Conservation (phyloP, 2,113 vertebrate genomes). For the Pithys albifrons region DNA sequence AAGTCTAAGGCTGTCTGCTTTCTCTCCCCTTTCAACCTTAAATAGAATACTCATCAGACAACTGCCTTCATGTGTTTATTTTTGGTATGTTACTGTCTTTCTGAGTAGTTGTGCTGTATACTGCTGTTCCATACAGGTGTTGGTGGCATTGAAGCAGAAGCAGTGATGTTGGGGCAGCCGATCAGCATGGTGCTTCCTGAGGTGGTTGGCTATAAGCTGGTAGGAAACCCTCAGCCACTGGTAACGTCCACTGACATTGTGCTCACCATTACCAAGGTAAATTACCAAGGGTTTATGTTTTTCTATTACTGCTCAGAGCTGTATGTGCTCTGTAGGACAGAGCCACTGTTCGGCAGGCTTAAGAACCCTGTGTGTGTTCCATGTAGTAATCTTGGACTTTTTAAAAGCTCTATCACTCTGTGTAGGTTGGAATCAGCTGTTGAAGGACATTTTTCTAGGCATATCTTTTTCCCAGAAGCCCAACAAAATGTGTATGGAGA, state of each 20-base stretch:
- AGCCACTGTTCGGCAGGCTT: background rate
- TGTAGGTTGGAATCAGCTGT: background rate
- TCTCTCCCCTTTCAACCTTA: background rate
- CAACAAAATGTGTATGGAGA: background rate
- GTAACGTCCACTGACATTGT: constrained; percentile 98
- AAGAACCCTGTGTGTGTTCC: background rate
- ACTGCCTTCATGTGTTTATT: background rate
- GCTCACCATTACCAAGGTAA: constrained; percentile 96
- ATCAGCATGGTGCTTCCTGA: constrained; percentile 98
- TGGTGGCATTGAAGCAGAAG: constrained; percentile 96
- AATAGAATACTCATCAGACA: background rate
- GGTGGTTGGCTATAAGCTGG: constrained; percentile 91
- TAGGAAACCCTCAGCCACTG: constrained; percentile 81
- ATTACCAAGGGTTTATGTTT: background rate
- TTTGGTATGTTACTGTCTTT: background rate
- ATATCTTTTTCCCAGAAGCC: background rate
- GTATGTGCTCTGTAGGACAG: background rate
- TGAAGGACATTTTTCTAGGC: background rate
- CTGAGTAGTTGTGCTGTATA: background rate
- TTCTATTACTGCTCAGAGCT: background rate
- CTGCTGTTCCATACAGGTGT: constrained; percentile 79
- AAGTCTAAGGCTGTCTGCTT: background rate
- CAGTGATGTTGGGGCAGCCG: constrained; percentile 97
- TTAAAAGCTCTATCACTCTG: background rate
- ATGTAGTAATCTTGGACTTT: background rate